These are phyloP conservation scores for Parotocinclus haroldoi DNA, from an alignment of 2,797 vertebrate genomes.

Conservation along the genomic window DNA sequence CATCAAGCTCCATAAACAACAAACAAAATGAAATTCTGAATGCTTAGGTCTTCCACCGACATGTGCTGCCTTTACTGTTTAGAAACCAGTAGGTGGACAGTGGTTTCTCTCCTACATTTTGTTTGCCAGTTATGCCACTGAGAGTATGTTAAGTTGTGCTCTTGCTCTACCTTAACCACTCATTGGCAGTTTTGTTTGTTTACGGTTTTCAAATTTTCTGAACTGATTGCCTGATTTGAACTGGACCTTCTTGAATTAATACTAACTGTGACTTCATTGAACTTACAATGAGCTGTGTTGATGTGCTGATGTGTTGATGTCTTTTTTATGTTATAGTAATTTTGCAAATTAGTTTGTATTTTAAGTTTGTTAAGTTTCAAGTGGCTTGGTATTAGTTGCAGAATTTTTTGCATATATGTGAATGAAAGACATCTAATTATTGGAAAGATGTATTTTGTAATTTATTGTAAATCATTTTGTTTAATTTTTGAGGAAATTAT, in stretches of 20 bases:
- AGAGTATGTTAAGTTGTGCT: constrained; percentile 4
- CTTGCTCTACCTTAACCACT: constrained; percentile 20
- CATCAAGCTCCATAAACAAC: constrained; percentile 13
- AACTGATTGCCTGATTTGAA: constrained; percentile 40
- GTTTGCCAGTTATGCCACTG: not conserved
- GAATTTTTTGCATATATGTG: too few relatives aligned
- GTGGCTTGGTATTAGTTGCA: too few relatives aligned
- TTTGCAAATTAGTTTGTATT: too few relatives aligned
- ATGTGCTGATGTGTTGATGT: not conserved
- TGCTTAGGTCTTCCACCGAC: constrained; percentile 9
- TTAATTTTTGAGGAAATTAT: too few relatives aligned
- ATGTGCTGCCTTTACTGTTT: not conserved
- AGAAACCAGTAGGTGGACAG: not conserved
- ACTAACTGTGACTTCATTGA: not conserved
- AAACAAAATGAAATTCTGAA: constrained; percentile 10
- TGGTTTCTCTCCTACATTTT: not conserved
- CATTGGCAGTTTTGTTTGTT: constrained; percentile 47
- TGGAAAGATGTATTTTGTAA: not conserved
- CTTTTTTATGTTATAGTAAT: too few relatives aligned
- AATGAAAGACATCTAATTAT: not conserved
- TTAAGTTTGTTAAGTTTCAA: too few relatives aligned
- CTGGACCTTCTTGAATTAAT: constrained; percentile 38
- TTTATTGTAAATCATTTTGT: too few relatives aligned
- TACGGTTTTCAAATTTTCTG: constrained; percentile 50
- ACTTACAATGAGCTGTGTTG: too few relatives aligned